A percentile compares a stretch with the other conserved stretches of the same genome.
Evolutionary conservation across 2,888 invertebrate genomes (phyloP).

Genomic region (Chloroclystis v-ata): DNA sequence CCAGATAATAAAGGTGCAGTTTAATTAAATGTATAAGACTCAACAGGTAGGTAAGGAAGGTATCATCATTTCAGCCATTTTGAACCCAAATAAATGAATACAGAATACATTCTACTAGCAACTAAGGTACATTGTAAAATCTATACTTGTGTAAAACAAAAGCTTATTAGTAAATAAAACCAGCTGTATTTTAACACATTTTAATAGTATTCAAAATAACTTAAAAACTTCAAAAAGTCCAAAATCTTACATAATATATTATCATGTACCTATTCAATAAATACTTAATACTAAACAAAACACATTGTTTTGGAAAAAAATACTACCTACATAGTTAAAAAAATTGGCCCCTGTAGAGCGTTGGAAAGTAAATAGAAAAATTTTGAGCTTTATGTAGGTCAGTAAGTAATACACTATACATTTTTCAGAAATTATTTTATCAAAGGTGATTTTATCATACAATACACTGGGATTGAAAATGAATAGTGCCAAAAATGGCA

Average conservation of each 20-base stretch:
- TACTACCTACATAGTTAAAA: conserved; percentile 42
- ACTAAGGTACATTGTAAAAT: no score
- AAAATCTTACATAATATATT: conserved; percentile 56
- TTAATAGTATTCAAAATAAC: conserved; percentile 71
- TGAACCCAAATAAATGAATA: no score
- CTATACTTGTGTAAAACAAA: no score
- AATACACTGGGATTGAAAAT: conserved; percentile 50
- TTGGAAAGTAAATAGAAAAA: conserved; percentile 37
- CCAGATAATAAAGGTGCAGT: no score
- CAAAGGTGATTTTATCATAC: conserved; percentile 31
- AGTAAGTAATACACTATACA: no score
- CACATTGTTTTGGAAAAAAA: conserved; percentile 48
- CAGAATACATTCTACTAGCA: no score
- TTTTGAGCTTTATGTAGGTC: conserved; percentile 52
- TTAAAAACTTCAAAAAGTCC: conserved; percentile 70
- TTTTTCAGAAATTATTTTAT: conserved; percentile 20
- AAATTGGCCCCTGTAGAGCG: conserved; percentile 69
- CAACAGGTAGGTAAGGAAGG: no score
- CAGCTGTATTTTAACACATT: conserved; percentile 54
- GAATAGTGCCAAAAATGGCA: conserved; percentile 60
- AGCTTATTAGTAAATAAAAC: background rate
- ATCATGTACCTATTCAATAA: conserved; percentile 61
- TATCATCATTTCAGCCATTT: no score
- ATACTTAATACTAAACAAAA: conserved; percentile 68
- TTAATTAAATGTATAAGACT: no score